Evolutionary conservation across 2,113 vertebrate genomes (phyloP).

Genomic region (Halichoeres trimaculatus): DNA sequence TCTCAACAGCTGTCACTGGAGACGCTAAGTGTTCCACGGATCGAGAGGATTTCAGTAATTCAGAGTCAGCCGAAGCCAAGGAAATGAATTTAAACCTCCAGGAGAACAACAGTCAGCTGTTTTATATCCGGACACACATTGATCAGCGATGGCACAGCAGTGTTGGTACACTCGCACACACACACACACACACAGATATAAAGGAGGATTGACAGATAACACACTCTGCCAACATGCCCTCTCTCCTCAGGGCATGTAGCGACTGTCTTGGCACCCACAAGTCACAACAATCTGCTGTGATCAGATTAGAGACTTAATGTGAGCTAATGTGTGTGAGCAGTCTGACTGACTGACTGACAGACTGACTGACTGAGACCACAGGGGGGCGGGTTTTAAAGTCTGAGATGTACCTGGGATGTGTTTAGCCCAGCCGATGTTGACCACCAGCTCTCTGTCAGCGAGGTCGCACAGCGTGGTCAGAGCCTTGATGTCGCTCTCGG

Average conservation of each 20-base stretch:
- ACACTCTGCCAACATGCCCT: slow-evolving; percentile 29
- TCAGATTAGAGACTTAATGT: slow-evolving; percentile 70
- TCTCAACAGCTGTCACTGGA: slow-evolving; percentile 52
- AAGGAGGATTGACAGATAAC: slow-evolving; percentile 52
- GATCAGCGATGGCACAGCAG: slow-evolving; percentile 35
- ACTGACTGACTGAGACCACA: neutral
- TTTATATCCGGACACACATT: slow-evolving; percentile 49
- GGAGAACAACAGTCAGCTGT: slow-evolving; percentile 58
- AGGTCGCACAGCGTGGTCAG: slow-evolving; percentile 98
- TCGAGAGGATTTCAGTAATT: slow-evolving; percentile 64
- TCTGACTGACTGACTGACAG: neutral
- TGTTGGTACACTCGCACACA: neutral
- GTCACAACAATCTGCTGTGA: slow-evolving; percentile 67
- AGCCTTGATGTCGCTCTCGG: slow-evolving; percentile 98
- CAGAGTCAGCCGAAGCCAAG: slow-evolving; percentile 37
- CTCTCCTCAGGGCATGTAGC: slow-evolving; percentile 39
- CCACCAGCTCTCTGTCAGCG: slow-evolving; percentile 95
- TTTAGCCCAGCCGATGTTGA: slow-evolving; percentile 99
- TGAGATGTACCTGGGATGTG: slow-evolving; percentile 93
- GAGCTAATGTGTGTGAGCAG: slow-evolving; percentile 54
- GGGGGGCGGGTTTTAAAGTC: neutral
- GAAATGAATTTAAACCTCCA: slow-evolving; percentile 72
- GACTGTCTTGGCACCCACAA: slow-evolving; percentile 55
- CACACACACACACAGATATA: slow-evolving; percentile 35
- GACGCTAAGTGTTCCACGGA: slow-evolving; percentile 49